Evolutionary conservation across 2,797 vertebrate species (phyloP).

Genomic region (Darevskia mixta): DNA sequence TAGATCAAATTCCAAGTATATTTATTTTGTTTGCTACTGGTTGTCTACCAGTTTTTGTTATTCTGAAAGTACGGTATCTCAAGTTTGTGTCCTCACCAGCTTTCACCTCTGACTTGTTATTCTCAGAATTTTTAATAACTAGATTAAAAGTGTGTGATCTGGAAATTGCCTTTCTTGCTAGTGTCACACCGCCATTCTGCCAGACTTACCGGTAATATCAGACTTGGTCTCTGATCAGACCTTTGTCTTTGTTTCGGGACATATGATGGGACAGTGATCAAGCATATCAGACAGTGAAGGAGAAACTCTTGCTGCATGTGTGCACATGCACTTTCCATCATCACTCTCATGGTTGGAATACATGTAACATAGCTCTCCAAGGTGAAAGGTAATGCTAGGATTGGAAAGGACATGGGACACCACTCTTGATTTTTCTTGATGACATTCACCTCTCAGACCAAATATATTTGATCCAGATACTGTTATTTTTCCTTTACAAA

Average conservation of each 20-base stretch:
- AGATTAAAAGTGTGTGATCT: neutral
- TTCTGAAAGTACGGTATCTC: neutral
- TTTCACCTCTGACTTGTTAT: neutral
- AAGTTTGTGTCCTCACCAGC: neutral
- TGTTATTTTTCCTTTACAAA: neutral
- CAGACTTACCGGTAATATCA: neutral
- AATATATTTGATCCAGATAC: neutral
- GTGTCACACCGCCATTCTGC: neutral
- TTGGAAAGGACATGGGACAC: neutral
- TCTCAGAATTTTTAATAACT: neutral
- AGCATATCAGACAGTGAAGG: neutral
- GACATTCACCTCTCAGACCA: neutral
- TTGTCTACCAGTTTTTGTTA: neutral
- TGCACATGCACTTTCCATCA: neutral
- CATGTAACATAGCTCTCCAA: neutral
- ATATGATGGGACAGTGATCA: neutral
- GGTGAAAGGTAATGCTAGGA: neutral
- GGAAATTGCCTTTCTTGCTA: neutral
- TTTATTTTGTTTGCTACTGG: neutral
- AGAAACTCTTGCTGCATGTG: neutral
- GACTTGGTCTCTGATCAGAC: neutral
- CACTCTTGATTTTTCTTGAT: neutral
- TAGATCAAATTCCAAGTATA: neutral
- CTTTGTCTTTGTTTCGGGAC: neutral
- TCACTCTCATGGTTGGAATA: neutral